Conservation (phyloP, 2,113 vertebrate species). For the Petrocephalus zakoni region DNA sequence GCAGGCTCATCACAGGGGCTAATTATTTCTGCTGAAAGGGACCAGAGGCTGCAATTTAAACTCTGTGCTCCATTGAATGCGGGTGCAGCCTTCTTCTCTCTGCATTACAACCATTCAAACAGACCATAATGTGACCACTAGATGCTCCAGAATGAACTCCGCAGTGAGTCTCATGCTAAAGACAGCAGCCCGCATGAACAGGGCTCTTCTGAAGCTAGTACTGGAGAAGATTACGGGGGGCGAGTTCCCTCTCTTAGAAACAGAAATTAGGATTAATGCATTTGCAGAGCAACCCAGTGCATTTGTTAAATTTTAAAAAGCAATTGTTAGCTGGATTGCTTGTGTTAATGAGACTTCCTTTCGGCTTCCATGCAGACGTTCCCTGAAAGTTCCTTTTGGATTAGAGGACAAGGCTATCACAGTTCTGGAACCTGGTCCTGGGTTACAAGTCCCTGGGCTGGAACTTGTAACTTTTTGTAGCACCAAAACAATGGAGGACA, state of each 20-base stretch:
- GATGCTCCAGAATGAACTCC: conserved; percentile 62
- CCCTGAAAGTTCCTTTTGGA: not conserved
- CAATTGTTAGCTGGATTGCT: not conserved
- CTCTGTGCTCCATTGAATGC: conserved; percentile 55
- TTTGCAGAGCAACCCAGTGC: not conserved
- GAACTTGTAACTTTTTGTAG: not conserved
- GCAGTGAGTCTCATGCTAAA: conserved; percentile 54
- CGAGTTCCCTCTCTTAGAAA: not conserved
- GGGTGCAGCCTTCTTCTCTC: conserved; percentile 48
- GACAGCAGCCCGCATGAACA: conserved; percentile 26
- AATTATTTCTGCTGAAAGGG: conserved; percentile 53
- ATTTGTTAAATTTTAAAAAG: not conserved
- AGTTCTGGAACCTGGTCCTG: not conserved
- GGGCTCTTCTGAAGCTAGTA: not conserved
- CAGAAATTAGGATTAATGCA: not conserved
- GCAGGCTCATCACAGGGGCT: conserved; percentile 50
- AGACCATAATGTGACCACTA: conserved; percentile 64
- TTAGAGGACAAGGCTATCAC: not conserved
- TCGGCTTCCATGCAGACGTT: not conserved
- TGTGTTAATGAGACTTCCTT: not conserved
- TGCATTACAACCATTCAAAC: conserved; percentile 63
- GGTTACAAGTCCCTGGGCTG: not conserved
- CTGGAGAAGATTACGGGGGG: not conserved
- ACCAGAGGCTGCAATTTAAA: conserved; percentile 54
- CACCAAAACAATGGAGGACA: not conserved